These are phyloP conservation scores for Xerus inauris DNA, from an alignment of 2,113 vertebrate species.

Conservation along the genomic window DNA sequence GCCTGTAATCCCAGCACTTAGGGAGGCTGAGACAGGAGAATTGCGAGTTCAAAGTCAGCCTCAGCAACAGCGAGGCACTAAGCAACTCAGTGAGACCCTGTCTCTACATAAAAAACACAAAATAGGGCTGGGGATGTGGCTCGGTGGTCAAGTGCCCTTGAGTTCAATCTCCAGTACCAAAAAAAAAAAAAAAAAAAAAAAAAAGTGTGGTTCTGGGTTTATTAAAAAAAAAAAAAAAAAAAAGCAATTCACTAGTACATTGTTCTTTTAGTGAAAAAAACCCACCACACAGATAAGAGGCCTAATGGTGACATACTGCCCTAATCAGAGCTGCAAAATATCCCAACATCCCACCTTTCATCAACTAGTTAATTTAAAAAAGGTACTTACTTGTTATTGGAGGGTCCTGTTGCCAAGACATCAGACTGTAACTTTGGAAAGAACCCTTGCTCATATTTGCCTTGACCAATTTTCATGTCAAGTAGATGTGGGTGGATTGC, in stretches of 20 bases:
- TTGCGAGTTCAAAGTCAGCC: too few species aligned
- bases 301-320: neutral
- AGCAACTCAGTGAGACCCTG: too few species aligned
- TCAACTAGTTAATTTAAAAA: neutral
- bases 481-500: constrained; percentile 98
- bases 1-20: too few species aligned
- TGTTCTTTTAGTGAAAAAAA: neutral
- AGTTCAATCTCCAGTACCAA: too few species aligned
- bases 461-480: constrained; percentile 99
- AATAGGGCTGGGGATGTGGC: too few species aligned
- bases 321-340: neutral
- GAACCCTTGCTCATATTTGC: constrained; percentile 96
- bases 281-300: neutral
- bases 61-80: too few species aligned
- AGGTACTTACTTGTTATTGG: constrained; percentile 94
- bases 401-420: constrained; percentile 92
- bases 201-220: neutral
- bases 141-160: too few species aligned
- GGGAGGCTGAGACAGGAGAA: too few species aligned
- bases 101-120: too few species aligned
- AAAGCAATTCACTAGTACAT: neutral
- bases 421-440: constrained; percentile 97
- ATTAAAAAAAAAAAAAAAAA: neutral
- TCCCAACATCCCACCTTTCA: neutral
- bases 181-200: too few species aligned